Conservation (phyloP, 64 coral and sea anemone species). For the Dendronephthya gigantea region DNA sequence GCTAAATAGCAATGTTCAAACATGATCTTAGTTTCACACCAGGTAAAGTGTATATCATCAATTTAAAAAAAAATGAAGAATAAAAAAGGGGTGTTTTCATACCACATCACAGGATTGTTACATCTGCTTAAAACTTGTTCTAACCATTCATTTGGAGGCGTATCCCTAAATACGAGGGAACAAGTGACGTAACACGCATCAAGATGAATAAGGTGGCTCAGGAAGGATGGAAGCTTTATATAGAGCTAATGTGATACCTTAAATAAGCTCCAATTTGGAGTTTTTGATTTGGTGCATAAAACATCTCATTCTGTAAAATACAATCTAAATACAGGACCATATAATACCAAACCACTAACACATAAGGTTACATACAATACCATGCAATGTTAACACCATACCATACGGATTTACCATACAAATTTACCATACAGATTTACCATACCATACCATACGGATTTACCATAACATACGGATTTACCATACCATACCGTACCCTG, state of each 20-base stretch:
- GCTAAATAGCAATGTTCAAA: neutral
- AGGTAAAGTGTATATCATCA: too few relatives aligned
- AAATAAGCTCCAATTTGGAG: neutral
- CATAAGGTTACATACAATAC: neutral
- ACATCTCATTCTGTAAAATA: neutral
- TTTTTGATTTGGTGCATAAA: neutral
- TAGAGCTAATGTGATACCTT: neutral
- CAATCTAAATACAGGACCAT: neutral
- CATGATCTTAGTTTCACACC: too few relatives aligned
- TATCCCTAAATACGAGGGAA: conserved; percentile 26
- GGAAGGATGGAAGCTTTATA: too few relatives aligned
- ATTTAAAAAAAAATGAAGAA: too few relatives aligned
- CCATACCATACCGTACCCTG: neutral
- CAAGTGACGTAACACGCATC: neutral
- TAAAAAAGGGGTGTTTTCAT: neutral
- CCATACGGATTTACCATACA: neutral
- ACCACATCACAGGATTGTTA: conserved; percentile 27
- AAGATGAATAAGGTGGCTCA: too few relatives aligned
- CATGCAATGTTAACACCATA: neutral
- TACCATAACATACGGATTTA: neutral
- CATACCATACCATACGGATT: too few relatives aligned
- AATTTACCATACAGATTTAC: neutral
- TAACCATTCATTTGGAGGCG: conserved; percentile 50
- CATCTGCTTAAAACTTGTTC: conserved; percentile 47
- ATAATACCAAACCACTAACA: neutral